Percentiles rank a stretch among this genome's conserved stretches.
Conservation (phyloP, 1,140 invertebrate species). For the Trissolcus basalis region DNA sequence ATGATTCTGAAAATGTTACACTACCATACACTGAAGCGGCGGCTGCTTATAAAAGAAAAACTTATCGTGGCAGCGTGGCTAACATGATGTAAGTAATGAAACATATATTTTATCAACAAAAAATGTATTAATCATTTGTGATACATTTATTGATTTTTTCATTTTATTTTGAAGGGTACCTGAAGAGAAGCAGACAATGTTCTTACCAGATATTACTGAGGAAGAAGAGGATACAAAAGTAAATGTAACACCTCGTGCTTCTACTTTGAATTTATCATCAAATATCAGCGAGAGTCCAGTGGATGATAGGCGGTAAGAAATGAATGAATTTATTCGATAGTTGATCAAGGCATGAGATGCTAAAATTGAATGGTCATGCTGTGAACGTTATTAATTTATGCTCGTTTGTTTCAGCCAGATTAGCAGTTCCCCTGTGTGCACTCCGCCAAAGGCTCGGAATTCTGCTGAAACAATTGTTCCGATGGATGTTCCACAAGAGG, state of each 20-base stretch:
- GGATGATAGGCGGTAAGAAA: conserved; percentile 66
- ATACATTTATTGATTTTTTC: not conserved
- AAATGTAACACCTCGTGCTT: conserved; percentile 63
- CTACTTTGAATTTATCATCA: conserved; percentile 62
- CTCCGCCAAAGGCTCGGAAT: conserved; percentile 65
- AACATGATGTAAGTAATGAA: conserved; percentile 81
- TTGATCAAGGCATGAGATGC: too few species aligned
- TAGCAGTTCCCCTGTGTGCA: conserved; percentile 65
- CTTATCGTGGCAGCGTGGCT: conserved; percentile 81
- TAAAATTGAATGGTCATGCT: not conserved
- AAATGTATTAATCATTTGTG: not conserved
- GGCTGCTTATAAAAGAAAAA: conserved; percentile 80
- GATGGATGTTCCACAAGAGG: conserved; percentile 65
- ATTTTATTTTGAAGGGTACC: conserved; percentile 76
- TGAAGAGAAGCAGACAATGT: conserved; percentile 79
- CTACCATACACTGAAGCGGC: conserved; percentile 82
- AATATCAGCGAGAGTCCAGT: conserved; percentile 63
- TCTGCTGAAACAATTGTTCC: conserved; percentile 70
- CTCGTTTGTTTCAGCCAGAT: conserved; percentile 75
- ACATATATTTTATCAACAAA: too few species aligned
- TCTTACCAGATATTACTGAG: conserved; percentile 79
- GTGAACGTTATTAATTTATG: conserved; percentile 63
- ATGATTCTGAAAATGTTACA: conserved; percentile 77
- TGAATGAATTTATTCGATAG: conserved; percentile 30
- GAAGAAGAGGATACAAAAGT: conserved; percentile 75